Evolutionary conservation across 2,888 invertebrate species (phyloP).

Genomic region (Polymixis lichenea): DNA sequence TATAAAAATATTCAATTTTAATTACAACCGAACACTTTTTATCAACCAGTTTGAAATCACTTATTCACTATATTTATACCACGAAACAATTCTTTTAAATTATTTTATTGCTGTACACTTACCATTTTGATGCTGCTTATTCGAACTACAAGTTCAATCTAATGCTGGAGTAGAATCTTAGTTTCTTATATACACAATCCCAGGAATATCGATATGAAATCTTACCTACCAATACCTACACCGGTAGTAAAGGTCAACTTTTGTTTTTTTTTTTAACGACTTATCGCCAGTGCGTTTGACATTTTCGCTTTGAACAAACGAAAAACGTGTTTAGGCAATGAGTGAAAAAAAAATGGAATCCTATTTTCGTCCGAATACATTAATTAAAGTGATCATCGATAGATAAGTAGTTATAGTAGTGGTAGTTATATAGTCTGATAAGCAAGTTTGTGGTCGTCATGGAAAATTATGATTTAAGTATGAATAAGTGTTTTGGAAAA

Average conservation of each 20-base stretch:
- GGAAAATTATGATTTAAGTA: neutral
- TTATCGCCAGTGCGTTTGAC: slow-evolving; percentile 62
- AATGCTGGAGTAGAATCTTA: slow-evolving; percentile 52
- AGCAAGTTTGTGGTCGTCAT: neutral
- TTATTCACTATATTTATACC: slow-evolving; percentile 4
- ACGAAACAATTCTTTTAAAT: slow-evolving; percentile 3
- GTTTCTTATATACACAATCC: slow-evolving; percentile 71
- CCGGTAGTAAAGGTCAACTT: slow-evolving; percentile 70
- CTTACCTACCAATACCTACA: slow-evolving; percentile 59
- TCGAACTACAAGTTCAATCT: slow-evolving; percentile 67
- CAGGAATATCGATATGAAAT: slow-evolving; percentile 61
- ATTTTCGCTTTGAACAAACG: slow-evolving; percentile 62
- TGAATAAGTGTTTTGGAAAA: neutral
- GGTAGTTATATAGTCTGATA: neutral
- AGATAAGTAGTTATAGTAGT: neutral
- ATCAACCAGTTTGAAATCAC: slow-evolving; percentile 16
- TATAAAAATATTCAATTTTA: slow-evolving; percentile 1
- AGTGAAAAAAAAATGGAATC: slow-evolving; percentile 30
- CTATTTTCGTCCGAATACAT: slow-evolving; percentile 28
- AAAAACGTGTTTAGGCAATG: slow-evolving; percentile 40
- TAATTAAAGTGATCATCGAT: slow-evolving; percentile 7
- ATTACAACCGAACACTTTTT: slow-evolving; percentile 13
- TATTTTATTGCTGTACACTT: slow-evolving; percentile 56
- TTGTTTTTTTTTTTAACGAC: slow-evolving; percentile 62
- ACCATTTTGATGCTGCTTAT: slow-evolving; percentile 74